Evolutionary conservation across 2,888 invertebrate species (phyloP).

Genomic region (Papilio demoleus): DNA sequence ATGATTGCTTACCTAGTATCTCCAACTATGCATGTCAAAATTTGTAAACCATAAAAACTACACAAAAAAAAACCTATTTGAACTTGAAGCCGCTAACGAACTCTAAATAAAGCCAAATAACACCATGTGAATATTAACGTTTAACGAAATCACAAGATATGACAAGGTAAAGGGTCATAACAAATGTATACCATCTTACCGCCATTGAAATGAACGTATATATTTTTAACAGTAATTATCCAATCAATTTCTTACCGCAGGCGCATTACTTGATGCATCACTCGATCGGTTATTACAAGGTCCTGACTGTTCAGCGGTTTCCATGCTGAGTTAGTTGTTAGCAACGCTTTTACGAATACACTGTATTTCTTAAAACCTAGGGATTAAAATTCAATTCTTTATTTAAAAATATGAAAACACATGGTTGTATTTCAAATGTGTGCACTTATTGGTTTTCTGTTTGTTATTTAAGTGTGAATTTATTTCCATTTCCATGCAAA

Average conservation of each 20-base stretch:
- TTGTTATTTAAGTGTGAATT: not conserved
- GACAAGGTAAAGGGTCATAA: not conserved
- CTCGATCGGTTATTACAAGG: constrained; percentile 5
- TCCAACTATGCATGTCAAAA: not conserved
- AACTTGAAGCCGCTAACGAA: not conserved
- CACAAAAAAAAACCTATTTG: not conserved
- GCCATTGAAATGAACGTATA: constrained; percentile 4
- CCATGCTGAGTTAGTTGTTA: constrained; percentile 26
- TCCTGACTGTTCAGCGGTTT: constrained; percentile 17
- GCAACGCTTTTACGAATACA: not conserved
- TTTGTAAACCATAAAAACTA: not conserved
- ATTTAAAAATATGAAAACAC: not conserved
- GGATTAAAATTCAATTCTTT: not conserved
- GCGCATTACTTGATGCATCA: constrained; percentile 27
- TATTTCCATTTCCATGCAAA: not conserved
- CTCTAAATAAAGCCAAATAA: not conserved
- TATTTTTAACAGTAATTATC: constrained; percentile 28
- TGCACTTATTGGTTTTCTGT: not conserved
- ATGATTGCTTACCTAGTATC: not conserved
- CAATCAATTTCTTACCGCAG: constrained; percentile 37
- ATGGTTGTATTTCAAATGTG: not conserved
- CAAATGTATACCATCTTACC: constrained; percentile 1
- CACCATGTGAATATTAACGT: not conserved
- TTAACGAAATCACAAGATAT: not conserved
- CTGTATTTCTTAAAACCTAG: constrained; percentile 12